Evolutionary conservation across 2,113 vertebrate genomes (phyloP), one percentile per base, ranked within the genome.

Genomic region (Proterorhinus semilunaris): DNA sequence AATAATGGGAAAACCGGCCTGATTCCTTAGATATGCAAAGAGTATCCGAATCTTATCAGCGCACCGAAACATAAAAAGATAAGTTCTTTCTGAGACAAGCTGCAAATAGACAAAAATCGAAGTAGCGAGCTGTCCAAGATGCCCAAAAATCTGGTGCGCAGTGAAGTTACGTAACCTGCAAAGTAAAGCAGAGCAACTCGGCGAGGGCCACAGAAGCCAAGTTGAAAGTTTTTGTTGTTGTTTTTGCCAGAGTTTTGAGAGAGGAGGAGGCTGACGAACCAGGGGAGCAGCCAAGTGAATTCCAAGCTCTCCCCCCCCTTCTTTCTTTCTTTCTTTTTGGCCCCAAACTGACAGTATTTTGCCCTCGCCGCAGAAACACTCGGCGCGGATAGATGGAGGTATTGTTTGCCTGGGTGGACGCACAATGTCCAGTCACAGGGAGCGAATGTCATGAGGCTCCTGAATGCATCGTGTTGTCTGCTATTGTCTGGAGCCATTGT

Each of bases 391-490:
- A 66, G 16, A 66, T 1, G 58, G 74, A 55, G 65, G 67, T 52
- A 44, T 62, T 65, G 61, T 55, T 69, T 75, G 55, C 69, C 75
- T 70, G 78, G 82, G 78, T 45, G 73, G 78, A 71, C 62, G 79
- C 66, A 75, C 46, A 65, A 55, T 66, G 80, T 79, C 72, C 72
- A 67, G 71, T 88, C 76, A 71, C 45, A 71, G 68, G 74, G 81
- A 79, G 76, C 68, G 64, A 85, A 81, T 77, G 83, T 81, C 85
- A 86, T 68, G 68, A 51, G 64, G 57, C 64, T 68, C 46, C 70
- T 91, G 83, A 91, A 91, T 83, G 81, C 64, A 68, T 27, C 9
- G 67, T 65, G 78, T 90, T 91, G 86, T 91, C 65, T 72, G 7
- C 6, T 6, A 21, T 63, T 63, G 61, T 63, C 45, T 78, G 81